These are phyloP conservation scores for Amyelois transitella DNA, from an alignment of 1,140 invertebrate species.

Conservation along the genomic window DNA sequence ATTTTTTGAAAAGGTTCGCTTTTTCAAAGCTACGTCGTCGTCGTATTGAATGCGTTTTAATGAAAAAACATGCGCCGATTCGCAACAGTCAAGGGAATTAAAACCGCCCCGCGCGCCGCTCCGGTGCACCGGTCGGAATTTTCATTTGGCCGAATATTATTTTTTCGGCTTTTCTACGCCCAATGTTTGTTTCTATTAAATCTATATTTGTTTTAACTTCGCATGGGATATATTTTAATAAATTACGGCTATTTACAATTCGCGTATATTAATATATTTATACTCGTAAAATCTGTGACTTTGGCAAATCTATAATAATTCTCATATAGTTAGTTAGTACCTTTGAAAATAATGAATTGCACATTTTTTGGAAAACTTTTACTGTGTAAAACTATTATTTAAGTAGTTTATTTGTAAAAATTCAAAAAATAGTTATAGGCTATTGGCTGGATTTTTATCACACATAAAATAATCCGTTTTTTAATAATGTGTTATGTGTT, in stretches of 20 bases:
- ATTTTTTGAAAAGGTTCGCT: slow-evolving; percentile 69
- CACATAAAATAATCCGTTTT: background rate
- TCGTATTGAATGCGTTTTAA: slow-evolving; percentile 73
- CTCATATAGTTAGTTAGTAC: too few species aligned
- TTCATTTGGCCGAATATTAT: slow-evolving; percentile 66
- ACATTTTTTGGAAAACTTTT: too few species aligned
- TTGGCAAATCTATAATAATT: too few species aligned
- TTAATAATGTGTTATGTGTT: too few species aligned
- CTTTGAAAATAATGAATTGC: too few species aligned
- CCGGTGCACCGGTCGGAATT: slow-evolving; percentile 25
- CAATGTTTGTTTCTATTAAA: background rate
- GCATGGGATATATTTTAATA: background rate
- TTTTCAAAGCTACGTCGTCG: slow-evolving; percentile 69
- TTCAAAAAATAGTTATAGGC: too few species aligned
- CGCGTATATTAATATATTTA: too few species aligned
- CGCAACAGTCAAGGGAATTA: slow-evolving; percentile 72
- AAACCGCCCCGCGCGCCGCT: slow-evolving; percentile 54
- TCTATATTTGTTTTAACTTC: background rate
- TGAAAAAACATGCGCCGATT: slow-evolving; percentile 74
- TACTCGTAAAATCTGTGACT: too few species aligned
- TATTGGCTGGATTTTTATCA: too few species aligned
- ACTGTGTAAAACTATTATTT: too few species aligned
- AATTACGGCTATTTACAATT: background rate
- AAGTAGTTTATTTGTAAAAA: too few species aligned
- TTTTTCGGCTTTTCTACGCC: slow-evolving; percentile 31